phyloP scores from a whole-genome alignment of 2,888 invertebrate species.

The Cantharis nigra region DNA sequence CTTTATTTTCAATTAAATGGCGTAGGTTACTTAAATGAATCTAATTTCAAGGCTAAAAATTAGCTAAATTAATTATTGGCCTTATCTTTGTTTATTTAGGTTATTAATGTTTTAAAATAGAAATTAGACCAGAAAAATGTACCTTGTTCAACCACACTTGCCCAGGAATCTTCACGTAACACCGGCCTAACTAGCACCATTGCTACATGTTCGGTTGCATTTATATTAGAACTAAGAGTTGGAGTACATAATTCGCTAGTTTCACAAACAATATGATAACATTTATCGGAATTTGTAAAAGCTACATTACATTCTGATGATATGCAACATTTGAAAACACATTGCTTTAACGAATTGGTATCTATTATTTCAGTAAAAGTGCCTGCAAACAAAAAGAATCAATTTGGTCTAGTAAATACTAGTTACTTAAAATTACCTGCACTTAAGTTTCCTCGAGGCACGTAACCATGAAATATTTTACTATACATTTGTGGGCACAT shows the following conservation, averaged over 20 bases:
- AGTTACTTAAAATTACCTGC: constrained; percentile 42
- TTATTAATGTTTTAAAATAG: background rate
- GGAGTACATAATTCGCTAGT: constrained; percentile 76
- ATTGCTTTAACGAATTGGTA: constrained; percentile 62
- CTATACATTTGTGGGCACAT: constrained; percentile 48
- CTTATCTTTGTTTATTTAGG: background rate
- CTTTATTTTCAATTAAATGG: too few species aligned
- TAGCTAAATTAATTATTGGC: too few species aligned
- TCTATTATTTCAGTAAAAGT: constrained; percentile 58
- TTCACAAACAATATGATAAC: constrained; percentile 76
- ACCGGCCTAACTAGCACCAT: constrained; percentile 81
- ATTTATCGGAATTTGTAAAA: constrained; percentile 74
- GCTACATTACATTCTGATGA: constrained; percentile 76
- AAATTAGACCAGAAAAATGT: background rate
- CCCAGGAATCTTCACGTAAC: constrained; percentile 61
- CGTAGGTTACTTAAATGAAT: too few species aligned
- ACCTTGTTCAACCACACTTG: constrained; percentile 49
- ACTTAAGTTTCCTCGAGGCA: constrained; percentile 49
- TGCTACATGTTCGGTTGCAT: constrained; percentile 64
- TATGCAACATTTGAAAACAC: constrained; percentile 71
- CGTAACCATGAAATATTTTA: constrained; percentile 48
- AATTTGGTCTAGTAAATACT: background rate
- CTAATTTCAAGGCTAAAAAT: too few species aligned
- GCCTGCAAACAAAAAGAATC: constrained; percentile 14
- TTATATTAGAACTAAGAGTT: constrained; percentile 62